Conservation (phyloP, 2,113 vertebrate genomes). For the Albula goreensis region DNA sequence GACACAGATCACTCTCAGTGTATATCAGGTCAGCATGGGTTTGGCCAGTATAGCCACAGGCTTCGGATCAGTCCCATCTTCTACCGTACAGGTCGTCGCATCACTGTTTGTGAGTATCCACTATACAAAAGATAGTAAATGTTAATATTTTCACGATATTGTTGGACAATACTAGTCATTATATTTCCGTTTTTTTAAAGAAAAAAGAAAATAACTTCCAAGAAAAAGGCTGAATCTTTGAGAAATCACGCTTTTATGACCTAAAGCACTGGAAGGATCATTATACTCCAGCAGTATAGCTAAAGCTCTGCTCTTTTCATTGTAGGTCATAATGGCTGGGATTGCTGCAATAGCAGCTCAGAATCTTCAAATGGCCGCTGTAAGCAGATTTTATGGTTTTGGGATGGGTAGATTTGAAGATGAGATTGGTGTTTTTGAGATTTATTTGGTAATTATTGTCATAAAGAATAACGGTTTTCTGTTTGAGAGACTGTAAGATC, state of each 20-base stretch:
- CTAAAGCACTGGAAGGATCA: not conserved
- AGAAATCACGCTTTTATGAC: too few relatives aligned
- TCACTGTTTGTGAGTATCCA: conserved; percentile 55
- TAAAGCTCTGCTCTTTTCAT: conserved; percentile 1
- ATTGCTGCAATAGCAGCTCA: conserved; percentile 60
- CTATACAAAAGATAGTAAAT: not conserved
- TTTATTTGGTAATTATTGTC: not conserved
- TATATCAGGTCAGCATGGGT: conserved; percentile 39
- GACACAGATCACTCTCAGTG: conserved; percentile 60
- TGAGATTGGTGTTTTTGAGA: not conserved
- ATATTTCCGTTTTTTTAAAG: not conserved
- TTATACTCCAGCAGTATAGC: not conserved
- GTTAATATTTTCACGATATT: not conserved
- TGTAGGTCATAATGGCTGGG: conserved; percentile 62
- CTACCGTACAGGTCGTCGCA: not conserved
- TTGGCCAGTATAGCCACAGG: not conserved
- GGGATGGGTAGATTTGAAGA: not conserved
- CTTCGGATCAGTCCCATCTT: accelerated
- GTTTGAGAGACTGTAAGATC: not conserved
- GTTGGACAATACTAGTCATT: not conserved
- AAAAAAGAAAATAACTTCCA: too few relatives aligned
- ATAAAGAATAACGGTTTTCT: not conserved
- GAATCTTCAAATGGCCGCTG: conserved; percentile 62
- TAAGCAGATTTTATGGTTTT: conserved; percentile 43
- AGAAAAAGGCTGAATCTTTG: too few relatives aligned